Conservation (phyloP, 2,888 invertebrate genomes). For the Listrodromus nycthemerus region DNA sequence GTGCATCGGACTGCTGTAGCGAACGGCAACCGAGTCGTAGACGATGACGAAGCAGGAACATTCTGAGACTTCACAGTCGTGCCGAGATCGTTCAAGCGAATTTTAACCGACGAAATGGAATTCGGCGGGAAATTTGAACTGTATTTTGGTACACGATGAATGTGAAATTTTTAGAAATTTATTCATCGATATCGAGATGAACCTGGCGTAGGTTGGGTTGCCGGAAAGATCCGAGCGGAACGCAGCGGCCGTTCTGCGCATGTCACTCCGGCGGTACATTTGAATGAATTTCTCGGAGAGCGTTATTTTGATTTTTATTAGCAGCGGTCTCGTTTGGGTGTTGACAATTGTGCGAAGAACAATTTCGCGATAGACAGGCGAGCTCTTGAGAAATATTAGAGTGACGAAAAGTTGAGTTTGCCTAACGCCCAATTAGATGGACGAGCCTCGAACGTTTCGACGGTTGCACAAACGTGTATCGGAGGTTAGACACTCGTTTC, state of each 20-base stretch:
- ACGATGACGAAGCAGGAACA: background rate
- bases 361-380: background rate
- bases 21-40: background rate
- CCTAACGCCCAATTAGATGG: slow-evolving; percentile 33
- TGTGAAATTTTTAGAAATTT: background rate
- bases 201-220: background rate
- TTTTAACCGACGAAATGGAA: background rate
- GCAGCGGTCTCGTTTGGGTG: background rate
- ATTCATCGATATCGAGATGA: background rate
- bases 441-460: slow-evolving; percentile 38
- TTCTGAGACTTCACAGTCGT: background rate
- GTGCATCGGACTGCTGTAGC: slow-evolving; percentile 40
- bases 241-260: background rate
- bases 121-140: background rate
- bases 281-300: background rate
- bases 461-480: slow-evolving; percentile 24
- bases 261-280: background rate
- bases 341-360: background rate
- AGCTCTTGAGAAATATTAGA: background rate
- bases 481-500: background rate
- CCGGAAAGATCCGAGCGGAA: background rate
- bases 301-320: background rate
- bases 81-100: background rate
- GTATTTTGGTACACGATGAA: background rate
- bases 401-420: slow-evolving; percentile 25